Evolutionary conservation across 2,797 vertebrate genomes (phyloP).

Genomic region (Brachyrhaphis roseni): DNA sequence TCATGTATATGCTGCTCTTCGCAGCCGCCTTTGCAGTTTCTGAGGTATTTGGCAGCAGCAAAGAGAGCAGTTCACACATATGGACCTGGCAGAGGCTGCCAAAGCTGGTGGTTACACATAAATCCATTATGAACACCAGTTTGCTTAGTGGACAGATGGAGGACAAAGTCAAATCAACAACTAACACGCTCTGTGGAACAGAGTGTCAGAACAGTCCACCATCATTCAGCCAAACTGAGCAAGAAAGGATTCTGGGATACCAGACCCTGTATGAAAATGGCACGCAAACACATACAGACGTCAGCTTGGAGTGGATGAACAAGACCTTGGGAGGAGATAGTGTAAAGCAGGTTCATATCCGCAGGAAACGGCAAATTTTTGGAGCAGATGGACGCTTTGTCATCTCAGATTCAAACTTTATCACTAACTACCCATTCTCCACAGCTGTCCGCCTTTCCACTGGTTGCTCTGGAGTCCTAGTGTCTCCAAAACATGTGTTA

Average conservation of each 20-base stretch:
- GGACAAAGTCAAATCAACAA: neutral
- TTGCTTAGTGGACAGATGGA: slow-evolving; percentile 52
- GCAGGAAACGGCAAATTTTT: slow-evolving; percentile 87
- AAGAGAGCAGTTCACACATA: slow-evolving; percentile 61
- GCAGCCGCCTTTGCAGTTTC: slow-evolving; percentile 64
- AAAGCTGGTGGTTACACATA: slow-evolving; percentile 80
- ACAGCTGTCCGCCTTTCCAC: slow-evolving; percentile 90
- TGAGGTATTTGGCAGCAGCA: slow-evolving; percentile 39
- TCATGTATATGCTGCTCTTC: slow-evolving; percentile 78
- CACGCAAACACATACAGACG: slow-evolving; percentile 84
- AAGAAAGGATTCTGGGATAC: slow-evolving; percentile 88
- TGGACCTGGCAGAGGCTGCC: slow-evolving; percentile 85
- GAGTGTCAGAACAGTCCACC: slow-evolving; percentile 85
- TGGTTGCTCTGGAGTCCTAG: slow-evolving; percentile 89
- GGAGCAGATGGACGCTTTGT: slow-evolving; percentile 91
- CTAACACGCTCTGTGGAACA: slow-evolving; percentile 81
- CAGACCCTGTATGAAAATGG: slow-evolving; percentile 91
- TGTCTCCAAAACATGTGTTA: slow-evolving; percentile 88
- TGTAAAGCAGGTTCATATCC: neutral
- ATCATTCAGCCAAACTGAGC: slow-evolving; percentile 72
- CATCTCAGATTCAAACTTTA: slow-evolving; percentile 88
- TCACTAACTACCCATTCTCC: slow-evolving; percentile 89
- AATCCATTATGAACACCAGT: slow-evolving; percentile 73
- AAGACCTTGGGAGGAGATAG: neutral
- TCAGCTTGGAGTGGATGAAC: slow-evolving; percentile 74